Evolutionary conservation across 2,797 vertebrate genomes (phyloP).

Genomic region (Odontamblyopus lacepedii): DNA sequence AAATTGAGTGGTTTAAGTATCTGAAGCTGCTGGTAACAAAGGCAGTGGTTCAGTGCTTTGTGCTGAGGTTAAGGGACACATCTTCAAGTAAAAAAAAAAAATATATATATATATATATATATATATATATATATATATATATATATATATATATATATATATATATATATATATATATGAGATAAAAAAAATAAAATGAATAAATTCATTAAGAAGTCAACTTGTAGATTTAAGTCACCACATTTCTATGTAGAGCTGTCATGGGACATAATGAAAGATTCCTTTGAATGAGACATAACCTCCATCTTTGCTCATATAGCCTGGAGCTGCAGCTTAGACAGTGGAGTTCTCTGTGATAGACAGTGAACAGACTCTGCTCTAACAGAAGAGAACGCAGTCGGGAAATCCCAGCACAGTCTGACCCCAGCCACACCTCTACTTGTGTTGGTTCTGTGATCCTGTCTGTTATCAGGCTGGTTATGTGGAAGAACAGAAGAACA

Average conservation of each 20-base stretch:
- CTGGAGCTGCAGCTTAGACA: constrained; percentile 15
- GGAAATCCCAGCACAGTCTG: constrained; percentile 17
- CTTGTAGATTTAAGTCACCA: no score
- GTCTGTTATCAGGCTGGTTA: constrained; percentile 58
- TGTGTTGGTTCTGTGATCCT: constrained; percentile 55
- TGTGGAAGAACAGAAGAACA: constrained; percentile 52
- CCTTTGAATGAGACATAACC: background rate
- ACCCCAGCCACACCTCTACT: constrained; percentile 23
- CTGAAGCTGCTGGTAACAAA: background rate
- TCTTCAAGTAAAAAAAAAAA: no score
- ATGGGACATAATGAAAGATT: no score
- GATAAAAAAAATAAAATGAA: no score
- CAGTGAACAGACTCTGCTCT: constrained; percentile 6
- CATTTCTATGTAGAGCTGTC: no score
- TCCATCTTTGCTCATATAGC: constrained; percentile 20
- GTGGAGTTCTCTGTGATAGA: constrained; percentile 14
- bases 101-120: no score
- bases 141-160: no score
- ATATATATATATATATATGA: no score
- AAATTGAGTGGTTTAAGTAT: background rate
- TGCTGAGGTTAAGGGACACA: no score
- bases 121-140: no score
- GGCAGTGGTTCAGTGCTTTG: no score
- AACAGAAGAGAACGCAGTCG: background rate
- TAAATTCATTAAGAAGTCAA: no score